Percentiles rank a stretch among this genome's conserved stretches.
Evolutionary conservation across 2,888 invertebrate species (phyloP).

Genomic region (Cryptophagus acutangulus): DNA sequence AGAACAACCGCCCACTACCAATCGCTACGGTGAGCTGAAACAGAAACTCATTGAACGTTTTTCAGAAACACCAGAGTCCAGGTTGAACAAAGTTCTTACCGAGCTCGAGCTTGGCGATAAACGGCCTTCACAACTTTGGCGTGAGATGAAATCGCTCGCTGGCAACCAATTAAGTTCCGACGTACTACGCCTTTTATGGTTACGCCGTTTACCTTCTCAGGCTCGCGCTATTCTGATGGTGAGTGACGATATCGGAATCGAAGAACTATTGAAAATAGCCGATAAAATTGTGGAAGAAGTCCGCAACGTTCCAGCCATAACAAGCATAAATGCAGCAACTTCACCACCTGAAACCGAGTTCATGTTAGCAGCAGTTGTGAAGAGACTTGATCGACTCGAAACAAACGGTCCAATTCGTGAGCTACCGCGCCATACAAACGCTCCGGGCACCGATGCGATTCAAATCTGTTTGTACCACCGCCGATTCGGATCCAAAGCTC

Average conservation of each 20-base stretch:
- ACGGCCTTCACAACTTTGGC: conserved; percentile 27
- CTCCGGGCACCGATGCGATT: too few relatives aligned
- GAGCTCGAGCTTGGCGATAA: conserved; percentile 28
- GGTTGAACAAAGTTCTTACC: conserved; percentile 21
- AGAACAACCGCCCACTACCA: conserved; percentile 16
- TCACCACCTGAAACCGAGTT: too few relatives aligned
- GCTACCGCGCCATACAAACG: too few relatives aligned
- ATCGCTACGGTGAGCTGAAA: conserved; percentile 23
- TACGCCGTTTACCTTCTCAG: conserved; percentile 25
- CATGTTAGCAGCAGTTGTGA: too few relatives aligned
- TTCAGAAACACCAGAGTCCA: conserved; percentile 25
- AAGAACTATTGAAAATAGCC: conserved; percentile 13
- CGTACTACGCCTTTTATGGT: conserved; percentile 26
- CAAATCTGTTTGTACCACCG: too few relatives aligned
- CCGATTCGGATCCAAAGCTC: too few relatives aligned
- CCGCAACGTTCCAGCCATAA: too few relatives aligned
- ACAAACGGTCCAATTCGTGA: too few relatives aligned
- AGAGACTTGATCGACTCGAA: too few relatives aligned
- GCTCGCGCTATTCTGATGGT: conserved; percentile 22
- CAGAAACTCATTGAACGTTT: conserved; percentile 22
- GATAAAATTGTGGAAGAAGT: too few relatives aligned
- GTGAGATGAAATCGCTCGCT: conserved; percentile 27
- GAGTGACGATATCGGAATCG: conserved; percentile 15
- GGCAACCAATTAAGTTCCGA: conserved; percentile 21
- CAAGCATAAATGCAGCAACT: too few relatives aligned